Percentiles rank a stretch among this genome's conserved stretches.
Conservation (phyloP, 2,888 invertebrate species). For the Spialia ferax region DNA sequence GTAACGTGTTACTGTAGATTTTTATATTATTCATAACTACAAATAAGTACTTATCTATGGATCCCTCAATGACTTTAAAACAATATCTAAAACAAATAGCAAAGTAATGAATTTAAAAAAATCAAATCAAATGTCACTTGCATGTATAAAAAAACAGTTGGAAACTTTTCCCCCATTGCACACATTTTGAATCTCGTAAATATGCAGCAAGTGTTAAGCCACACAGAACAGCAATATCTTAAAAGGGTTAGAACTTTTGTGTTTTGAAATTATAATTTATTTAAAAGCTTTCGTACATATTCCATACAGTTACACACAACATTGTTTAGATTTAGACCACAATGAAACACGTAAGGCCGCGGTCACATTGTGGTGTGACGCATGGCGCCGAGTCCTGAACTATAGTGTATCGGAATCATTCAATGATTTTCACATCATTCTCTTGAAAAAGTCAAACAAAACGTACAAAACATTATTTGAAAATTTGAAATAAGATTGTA, state of each 20-base stretch:
- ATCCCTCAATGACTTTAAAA: no score
- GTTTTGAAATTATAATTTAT: slow-evolving; percentile 29
- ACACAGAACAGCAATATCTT: slow-evolving; percentile 12
- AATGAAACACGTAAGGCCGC: not conserved
- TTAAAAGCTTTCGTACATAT: slow-evolving; percentile 25
- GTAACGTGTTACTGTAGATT: no score
- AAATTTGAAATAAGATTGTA: no score
- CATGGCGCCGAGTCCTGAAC: no score
- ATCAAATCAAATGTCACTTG: not conserved
- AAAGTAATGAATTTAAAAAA: no score
- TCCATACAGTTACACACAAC: slow-evolving; percentile 5
- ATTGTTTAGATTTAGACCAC: not conserved
- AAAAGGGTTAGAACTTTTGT: slow-evolving; percentile 13
- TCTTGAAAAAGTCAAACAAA: no score
- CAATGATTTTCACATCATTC: no score
- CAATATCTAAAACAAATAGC: no score
- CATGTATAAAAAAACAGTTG: not conserved
- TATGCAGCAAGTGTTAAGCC: slow-evolving; percentile 5
- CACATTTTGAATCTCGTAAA: slow-evolving; percentile 1
- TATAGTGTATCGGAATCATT: not conserved
- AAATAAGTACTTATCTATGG: no score
- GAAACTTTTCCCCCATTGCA: not conserved
- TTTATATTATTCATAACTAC: no score
- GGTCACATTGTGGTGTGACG: not conserved
- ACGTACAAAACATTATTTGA: no score